phyloP scores from a whole-genome alignment of 2,113 vertebrate genomes.

The Pardalotus punctatus region DNA sequence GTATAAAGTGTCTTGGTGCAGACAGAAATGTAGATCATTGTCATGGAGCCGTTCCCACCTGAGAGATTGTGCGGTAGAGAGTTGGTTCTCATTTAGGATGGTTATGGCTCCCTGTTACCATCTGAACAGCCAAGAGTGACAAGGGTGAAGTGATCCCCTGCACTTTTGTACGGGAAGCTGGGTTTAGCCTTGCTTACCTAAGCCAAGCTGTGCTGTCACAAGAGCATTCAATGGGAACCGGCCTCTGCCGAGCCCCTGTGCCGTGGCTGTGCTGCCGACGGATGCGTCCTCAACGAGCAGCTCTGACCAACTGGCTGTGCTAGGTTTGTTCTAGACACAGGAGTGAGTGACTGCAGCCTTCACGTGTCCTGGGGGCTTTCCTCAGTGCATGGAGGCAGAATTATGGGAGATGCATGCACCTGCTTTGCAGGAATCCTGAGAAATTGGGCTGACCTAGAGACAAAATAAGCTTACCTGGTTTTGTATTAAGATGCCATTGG shows the following conservation, averaged over 20 bases:
- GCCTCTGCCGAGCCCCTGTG: background rate
- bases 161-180: background rate
- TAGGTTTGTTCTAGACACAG: background rate
- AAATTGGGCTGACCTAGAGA: background rate
- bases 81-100: background rate
- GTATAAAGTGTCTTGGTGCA: background rate
- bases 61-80: background rate
- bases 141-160: background rate
- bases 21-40: background rate
- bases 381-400: background rate
- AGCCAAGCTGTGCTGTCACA: background rate
- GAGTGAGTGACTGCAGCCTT: background rate
- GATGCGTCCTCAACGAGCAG: no score
- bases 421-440: background rate
- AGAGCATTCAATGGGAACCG: background rate
- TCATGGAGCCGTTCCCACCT: fast-evolving
- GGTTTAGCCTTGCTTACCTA: background rate
- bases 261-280: background rate
- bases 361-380: fast-evolving
- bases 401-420: background rate
- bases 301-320: background rate
- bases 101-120: background rate
- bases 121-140: background rate
- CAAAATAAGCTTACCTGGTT: background rate
- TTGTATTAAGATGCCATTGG: background rate